phyloP scores from a whole-genome alignment of 2,888 invertebrate genomes.

The Neoaliturus tenellus region DNA sequence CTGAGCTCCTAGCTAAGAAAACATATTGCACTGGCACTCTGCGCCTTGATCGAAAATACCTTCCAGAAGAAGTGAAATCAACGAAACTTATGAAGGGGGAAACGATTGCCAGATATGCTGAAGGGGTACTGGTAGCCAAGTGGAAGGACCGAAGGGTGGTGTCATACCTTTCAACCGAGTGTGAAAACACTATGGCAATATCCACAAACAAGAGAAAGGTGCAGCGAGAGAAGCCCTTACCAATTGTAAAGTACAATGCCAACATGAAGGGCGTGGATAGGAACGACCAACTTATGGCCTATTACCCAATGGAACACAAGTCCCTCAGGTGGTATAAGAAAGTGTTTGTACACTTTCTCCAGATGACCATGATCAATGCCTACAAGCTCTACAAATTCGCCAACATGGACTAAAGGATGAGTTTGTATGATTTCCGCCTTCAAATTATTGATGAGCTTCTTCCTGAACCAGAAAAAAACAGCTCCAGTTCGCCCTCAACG shows the following conservation, averaged over 20 bases:
- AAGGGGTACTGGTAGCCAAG: neutral
- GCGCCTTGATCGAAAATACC: constrained; percentile 38
- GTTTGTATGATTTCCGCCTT: neutral
- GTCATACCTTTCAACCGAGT: constrained; percentile 4
- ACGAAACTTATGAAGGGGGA: constrained; percentile 49
- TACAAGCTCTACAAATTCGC: neutral
- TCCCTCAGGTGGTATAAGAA: neutral
- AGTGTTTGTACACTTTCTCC: neutral
- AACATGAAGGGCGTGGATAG: neutral
- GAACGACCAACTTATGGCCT: constrained; percentile 5
- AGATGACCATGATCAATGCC: constrained; percentile 1
- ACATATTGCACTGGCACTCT: constrained; percentile 54
- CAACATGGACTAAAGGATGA: neutral
- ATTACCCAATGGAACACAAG: neutral
- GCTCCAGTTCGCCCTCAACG: neutral
- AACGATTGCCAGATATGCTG: constrained; percentile 28
- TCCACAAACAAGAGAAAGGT: neutral
- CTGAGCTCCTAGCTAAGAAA: neutral
- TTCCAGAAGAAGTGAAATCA: constrained; percentile 34
- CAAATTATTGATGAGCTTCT: neutral
- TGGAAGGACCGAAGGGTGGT: constrained; percentile 31
- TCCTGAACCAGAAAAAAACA: neutral
- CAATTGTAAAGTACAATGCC: neutral
- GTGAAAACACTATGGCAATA: constrained; percentile 16
- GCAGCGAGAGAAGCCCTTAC: neutral